These are phyloP conservation scores for Rosalia funebris DNA, from an alignment of 2,888 invertebrate genomes.

Conservation along the genomic window DNA sequence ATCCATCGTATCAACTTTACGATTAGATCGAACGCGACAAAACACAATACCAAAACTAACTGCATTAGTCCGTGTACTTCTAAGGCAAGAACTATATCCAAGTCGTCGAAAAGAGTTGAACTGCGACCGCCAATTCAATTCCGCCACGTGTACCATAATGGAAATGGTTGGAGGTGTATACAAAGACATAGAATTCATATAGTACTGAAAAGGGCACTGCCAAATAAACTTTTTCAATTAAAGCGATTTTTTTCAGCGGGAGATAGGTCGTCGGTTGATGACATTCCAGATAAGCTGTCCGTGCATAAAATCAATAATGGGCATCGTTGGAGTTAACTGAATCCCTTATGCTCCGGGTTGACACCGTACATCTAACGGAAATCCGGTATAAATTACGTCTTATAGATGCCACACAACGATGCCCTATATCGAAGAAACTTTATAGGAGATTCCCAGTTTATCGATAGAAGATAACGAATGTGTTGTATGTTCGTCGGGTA, in stretches of 20 bases:
- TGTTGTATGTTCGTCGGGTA: not conserved
- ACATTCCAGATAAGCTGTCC: constrained; percentile 28
- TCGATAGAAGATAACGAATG: not conserved
- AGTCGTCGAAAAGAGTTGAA: too few species aligned
- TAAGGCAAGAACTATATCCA: too few species aligned
- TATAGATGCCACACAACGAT: constrained; percentile 1
- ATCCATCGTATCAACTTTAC: too few species aligned
- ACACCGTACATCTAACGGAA: constrained; percentile 28
- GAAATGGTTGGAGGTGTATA: too few species aligned
- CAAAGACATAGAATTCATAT: too few species aligned
- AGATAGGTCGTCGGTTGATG: constrained; percentile 23
- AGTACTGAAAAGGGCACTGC: too few species aligned
- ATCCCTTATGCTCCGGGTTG: constrained; percentile 27
- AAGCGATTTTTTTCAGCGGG: constrained; percentile 9
- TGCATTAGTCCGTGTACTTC: too few species aligned
- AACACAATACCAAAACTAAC: too few species aligned
- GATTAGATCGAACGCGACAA: too few species aligned
- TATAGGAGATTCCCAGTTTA: not conserved
- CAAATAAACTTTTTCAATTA: constrained; percentile 29
- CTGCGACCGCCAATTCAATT: too few species aligned
- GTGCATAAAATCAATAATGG: constrained; percentile 29
- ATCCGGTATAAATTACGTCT: constrained; percentile 29
- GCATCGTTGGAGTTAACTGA: constrained; percentile 10
- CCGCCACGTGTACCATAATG: too few species aligned
- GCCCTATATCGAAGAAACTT: constrained; percentile 9